Evolutionary conservation across 1,140 invertebrate genomes (phyloP).

Genomic region (Prorops nasuta): DNA sequence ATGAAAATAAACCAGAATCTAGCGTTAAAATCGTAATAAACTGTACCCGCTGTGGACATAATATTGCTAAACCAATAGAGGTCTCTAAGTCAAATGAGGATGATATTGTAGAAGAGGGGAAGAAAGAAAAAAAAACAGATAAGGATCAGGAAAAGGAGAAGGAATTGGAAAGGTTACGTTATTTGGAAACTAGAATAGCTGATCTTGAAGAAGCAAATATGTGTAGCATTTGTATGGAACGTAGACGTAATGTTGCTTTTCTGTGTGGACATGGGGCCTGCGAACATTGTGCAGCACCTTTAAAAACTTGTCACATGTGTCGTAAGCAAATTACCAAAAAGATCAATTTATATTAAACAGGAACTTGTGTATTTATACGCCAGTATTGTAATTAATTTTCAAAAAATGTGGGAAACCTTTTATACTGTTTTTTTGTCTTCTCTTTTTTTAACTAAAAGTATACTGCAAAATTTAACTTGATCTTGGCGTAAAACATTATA

Average conservation of each 20-base stretch:
- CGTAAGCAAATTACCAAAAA: constrained; percentile 84
- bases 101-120: constrained; percentile 22
- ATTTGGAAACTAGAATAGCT: constrained; percentile 80
- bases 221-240: constrained; percentile 78
- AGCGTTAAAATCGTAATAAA: constrained; percentile 19
- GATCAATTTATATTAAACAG: constrained; percentile 76
- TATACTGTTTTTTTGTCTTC: neutral
- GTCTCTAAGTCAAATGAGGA: too few relatives aligned
- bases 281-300: constrained; percentile 75
- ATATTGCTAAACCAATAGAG: constrained; percentile 19
- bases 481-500: too few relatives aligned
- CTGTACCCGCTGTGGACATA: constrained; percentile 24
- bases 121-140: constrained; percentile 41
- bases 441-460: neutral
- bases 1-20: neutral
- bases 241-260: constrained; percentile 79
- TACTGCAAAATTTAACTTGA: neutral
- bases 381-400: constrained; percentile 2
- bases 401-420: neutral
- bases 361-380: too few relatives aligned
- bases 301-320: constrained; percentile 90
- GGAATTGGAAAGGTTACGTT: constrained; percentile 64
- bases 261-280: constrained; percentile 88
- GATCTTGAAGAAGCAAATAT: constrained; percentile 84
- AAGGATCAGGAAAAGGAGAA: constrained; percentile 58